A percentile compares a stretch with the other conserved stretches of the same genome.
Evolutionary conservation across 37 sponge, comb jelly and placozoan species (phyloP).

Genomic region (Oopsacas minuta): DNA sequence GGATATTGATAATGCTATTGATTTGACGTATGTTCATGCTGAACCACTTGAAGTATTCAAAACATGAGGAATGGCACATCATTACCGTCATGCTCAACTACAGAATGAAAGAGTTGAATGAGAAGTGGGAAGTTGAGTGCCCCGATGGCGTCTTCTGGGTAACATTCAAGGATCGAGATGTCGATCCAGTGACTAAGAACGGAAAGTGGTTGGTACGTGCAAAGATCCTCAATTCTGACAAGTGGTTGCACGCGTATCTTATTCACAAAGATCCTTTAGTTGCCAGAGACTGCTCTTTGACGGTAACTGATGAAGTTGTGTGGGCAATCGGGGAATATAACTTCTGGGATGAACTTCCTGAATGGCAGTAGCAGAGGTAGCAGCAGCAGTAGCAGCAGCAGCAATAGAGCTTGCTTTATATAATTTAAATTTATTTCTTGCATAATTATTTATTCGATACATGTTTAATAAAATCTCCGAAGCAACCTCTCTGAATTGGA

Average conservation of each 20-base stretch:
- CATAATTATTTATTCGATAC: too few relatives aligned
- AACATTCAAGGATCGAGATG: background rate
- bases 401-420: too few relatives aligned
- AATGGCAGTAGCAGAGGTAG: too few relatives aligned
- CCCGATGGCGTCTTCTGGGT: background rate
- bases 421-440: too few relatives aligned
- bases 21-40: constrained; percentile 68
- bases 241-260: background rate
- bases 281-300: background rate
- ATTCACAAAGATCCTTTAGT: background rate
- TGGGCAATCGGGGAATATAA: background rate
- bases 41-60: constrained; percentile 60
- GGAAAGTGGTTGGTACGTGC: background rate
- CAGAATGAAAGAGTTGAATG: background rate
- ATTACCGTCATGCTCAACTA: background rate
- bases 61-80: background rate
- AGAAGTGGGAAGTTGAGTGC: background rate
- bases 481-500: too few relatives aligned
- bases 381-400: too few relatives aligned
- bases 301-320: background rate
- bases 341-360: background rate
- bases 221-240: background rate
- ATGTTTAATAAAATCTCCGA: too few relatives aligned
- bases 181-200: background rate
- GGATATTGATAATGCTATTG: constrained; percentile 72